Percentiles rank a stretch among this genome's conserved stretches.
These are phyloP conservation scores for Choreutis nemorana DNA, from an alignment of 2,888 invertebrate species.

Conservation along the genomic window DNA sequence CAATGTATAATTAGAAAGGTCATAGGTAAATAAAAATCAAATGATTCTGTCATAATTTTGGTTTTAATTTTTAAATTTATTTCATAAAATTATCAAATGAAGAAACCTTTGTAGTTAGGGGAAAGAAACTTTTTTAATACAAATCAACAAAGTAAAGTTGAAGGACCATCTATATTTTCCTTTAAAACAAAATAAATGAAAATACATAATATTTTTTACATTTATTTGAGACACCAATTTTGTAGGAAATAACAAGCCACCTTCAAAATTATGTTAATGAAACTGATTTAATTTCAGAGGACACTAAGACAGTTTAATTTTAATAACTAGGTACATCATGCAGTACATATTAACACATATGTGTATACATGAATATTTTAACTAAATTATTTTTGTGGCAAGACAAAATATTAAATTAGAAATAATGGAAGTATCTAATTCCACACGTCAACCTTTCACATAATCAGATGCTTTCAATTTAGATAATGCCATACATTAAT, in stretches of 20 bases:
- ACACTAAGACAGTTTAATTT: too few relatives aligned
- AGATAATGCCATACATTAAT: too few relatives aligned
- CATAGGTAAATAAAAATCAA: conserved; percentile 66
- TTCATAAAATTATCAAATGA: too few relatives aligned
- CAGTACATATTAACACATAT: conserved; percentile 6
- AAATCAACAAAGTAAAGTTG: too few relatives aligned
- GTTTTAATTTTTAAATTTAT: too few relatives aligned
- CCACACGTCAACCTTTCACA: too few relatives aligned
- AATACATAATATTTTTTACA: conserved; percentile 13
- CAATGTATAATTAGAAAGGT: conserved; percentile 64
- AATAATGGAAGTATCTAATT: too few relatives aligned
- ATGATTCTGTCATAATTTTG: conserved; percentile 52
- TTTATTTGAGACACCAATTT: conserved; percentile 25
- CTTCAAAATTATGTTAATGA: conserved; percentile 16
- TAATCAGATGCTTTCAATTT: too few relatives aligned
- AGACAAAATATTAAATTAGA: too few relatives aligned
- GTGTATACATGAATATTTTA: not conserved
- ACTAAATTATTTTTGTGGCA: conserved; percentile 8
- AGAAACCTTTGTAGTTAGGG: too few relatives aligned
- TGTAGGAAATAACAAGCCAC: conserved; percentile 15
- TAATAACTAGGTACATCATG: conserved; percentile 4
- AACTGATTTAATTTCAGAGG: too few relatives aligned
- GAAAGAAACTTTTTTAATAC: too few relatives aligned
- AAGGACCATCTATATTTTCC: conserved; percentile 4
- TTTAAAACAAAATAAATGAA: conserved; percentile 3